Evolutionary conservation across 2,113 vertebrate species (phyloP).

Genomic region (Hipposideros armiger): DNA sequence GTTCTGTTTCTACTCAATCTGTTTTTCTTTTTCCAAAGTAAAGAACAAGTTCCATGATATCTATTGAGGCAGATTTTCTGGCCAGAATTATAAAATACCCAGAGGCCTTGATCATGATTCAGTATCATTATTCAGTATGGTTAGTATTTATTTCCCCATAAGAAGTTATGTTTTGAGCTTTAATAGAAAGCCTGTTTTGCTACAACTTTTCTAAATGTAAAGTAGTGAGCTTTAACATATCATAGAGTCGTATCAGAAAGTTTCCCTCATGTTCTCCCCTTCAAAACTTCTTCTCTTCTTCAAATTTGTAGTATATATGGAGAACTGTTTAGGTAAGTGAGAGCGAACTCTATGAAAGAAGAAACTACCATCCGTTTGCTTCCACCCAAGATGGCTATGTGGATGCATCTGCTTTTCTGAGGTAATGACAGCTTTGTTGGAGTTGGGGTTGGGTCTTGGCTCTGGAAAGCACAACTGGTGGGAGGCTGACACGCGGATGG

Average conservation of each 20-base stretch:
- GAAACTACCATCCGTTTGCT: background rate
- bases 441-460: background rate
- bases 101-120: background rate
- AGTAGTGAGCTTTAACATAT: background rate
- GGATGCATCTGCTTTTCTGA: background rate
- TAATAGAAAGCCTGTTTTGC: background rate
- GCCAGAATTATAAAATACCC: background rate
- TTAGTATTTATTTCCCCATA: background rate
- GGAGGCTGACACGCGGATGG: rapidly evolving
- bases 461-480: background rate
- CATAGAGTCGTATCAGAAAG: background rate
- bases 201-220: background rate
- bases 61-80: background rate
- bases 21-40: background rate
- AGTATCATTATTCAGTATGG: background rate
- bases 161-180: background rate
- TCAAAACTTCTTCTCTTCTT: background rate
- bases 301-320: too few species aligned
- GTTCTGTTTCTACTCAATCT: background rate
- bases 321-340: rapidly evolving
- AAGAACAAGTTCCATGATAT: background rate
- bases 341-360: rapidly evolving
- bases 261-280: background rate
- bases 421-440: rapidly evolving
- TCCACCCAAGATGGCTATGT: rapidly evolving